Evolutionary conservation across 2,797 vertebrate genomes (phyloP).

Genomic region (Protonibea diacanthus): DNA sequence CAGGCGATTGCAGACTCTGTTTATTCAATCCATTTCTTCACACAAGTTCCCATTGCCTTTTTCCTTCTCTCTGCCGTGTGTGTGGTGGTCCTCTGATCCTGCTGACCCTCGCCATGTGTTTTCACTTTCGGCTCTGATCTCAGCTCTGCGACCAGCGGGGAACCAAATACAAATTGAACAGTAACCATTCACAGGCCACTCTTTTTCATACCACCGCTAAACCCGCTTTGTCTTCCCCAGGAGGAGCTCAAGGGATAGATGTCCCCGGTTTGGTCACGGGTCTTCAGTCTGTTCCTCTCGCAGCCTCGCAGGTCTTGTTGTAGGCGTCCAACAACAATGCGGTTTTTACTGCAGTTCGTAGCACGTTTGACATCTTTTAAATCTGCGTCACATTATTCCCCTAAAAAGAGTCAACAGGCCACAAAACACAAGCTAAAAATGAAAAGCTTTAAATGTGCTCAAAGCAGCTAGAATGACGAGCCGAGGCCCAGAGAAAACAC

Average conservation of each 20-base stretch:
- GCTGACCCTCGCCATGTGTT: conserved; percentile 99
- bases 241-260: conserved; percentile 85
- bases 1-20: conserved; percentile 96
- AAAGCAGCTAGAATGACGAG: conserved; percentile 37
- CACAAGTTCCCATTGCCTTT: conserved; percentile 95
- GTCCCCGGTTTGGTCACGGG: conserved; percentile 81
- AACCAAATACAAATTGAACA: conserved; percentile 99
- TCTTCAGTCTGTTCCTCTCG: conserved; percentile 18
- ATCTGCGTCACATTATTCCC: conserved; percentile 45
- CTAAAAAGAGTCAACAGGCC: conserved; percentile 53
- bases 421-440: conserved; percentile 46
- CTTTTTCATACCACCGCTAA: conserved; percentile 92
- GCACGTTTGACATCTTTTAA: conserved; percentile 55
- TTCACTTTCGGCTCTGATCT: conserved; percentile 99
- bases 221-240: conserved; percentile 92
- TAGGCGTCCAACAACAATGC: conserved; percentile 44
- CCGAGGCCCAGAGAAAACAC: conserved; percentile 64
- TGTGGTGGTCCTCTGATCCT: conserved; percentile 99
- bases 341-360: conserved; percentile 44
- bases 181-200: conserved; percentile 99
- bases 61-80: conserved; percentile 90
- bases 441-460: conserved; percentile 38
- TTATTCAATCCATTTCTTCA: conserved; percentile 99
- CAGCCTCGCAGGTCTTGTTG: conserved; percentile 39
- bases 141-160: conserved; percentile 99